These are phyloP conservation scores for Ranitomeya imitator DNA, from an alignment of 2,113 vertebrate genomes.

Conservation along the genomic window DNA sequence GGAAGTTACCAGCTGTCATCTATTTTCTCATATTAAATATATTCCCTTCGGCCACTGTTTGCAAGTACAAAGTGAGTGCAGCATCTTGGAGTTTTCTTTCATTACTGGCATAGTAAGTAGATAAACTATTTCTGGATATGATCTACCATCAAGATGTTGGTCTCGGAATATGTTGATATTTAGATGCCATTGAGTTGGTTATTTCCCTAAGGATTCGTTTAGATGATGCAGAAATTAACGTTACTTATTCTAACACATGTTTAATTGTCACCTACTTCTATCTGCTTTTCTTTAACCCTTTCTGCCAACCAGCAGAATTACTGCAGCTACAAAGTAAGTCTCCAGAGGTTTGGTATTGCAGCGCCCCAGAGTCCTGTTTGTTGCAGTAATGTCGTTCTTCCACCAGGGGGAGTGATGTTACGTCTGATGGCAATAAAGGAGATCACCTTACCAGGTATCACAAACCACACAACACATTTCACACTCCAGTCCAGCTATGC, in stretches of 20 bases:
- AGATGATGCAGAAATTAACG: conserved; percentile 24
- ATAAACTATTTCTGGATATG: conserved; percentile 32
- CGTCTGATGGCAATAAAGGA: too few relatives aligned
- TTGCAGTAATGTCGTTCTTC: too few relatives aligned
- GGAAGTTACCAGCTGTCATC: conserved; percentile 42
- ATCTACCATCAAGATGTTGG: not conserved
- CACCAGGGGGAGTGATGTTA: too few relatives aligned
- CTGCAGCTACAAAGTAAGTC: too few relatives aligned
- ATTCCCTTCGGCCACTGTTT: conserved; percentile 49
- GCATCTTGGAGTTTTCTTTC: not conserved
- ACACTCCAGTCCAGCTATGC: too few relatives aligned
- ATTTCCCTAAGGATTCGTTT: conserved; percentile 32
- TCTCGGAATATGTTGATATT: conserved; percentile 10
- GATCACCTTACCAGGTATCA: too few relatives aligned
- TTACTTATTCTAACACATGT: conserved; percentile 1
- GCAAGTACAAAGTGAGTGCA: conserved; percentile 37
- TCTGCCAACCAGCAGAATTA: not conserved
- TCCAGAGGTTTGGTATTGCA: too few relatives aligned
- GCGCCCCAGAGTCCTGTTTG: too few relatives aligned
- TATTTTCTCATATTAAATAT: conserved; percentile 51
- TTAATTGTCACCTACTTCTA: not conserved
- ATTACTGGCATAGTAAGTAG: conserved; percentile 33
- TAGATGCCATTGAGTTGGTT: conserved; percentile 10
- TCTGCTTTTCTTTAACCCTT: not conserved
- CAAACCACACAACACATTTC: too few relatives aligned